Evolutionary conservation across 2,888 invertebrate genomes (phyloP), one percentile per base, ranked within the genome.

Genomic region (Drosophila setosimentum): DNA sequence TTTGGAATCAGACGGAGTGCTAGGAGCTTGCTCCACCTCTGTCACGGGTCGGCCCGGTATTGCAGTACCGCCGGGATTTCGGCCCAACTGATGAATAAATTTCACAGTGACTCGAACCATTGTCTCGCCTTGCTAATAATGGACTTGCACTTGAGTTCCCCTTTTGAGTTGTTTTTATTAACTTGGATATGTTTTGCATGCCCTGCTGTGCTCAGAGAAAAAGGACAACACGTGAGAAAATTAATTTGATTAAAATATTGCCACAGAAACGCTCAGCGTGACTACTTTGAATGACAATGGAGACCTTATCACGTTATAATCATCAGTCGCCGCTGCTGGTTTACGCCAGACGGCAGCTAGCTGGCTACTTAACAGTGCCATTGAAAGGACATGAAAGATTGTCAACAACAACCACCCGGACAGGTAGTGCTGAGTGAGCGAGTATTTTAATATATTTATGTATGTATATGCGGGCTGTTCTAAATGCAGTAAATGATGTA

Each of bases 21-120:
- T 93, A 94, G 94, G 94, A 93, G 95, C 95, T 95, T 95, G 95
- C 95, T 95, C 94, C 94, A 94, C 94, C 94, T 94, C 94, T 93
- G 94, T 94, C 95, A 92, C 94, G 95, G 95, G 95, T 95, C 94
- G 95, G 94, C 95, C 95, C 93, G 94, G 95, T 94, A 95, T 95
- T 95, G 95, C 70, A 78, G 65, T 65, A 67, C 65, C 65, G 18
- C 73, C 73, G 68, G 68, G 73, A 76, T 10, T 68, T 76, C 65
- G 53, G 76, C 73, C 68, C 73, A 76, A 13, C 32, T 76, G 7
- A 54, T 3, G 27, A 67, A 55, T 62, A 35, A 42, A 58, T 59
- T 29, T 18, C 1, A 35, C 30, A 35, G 3, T 27, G 18, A 3
- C 24, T 32, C 11, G 6, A 21, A 6, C 18, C 48, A 21, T 50